These are phyloP conservation scores for Kryptolebias ocellatus DNA, from an alignment of 2,797 vertebrate species.

Conservation along the genomic window DNA sequence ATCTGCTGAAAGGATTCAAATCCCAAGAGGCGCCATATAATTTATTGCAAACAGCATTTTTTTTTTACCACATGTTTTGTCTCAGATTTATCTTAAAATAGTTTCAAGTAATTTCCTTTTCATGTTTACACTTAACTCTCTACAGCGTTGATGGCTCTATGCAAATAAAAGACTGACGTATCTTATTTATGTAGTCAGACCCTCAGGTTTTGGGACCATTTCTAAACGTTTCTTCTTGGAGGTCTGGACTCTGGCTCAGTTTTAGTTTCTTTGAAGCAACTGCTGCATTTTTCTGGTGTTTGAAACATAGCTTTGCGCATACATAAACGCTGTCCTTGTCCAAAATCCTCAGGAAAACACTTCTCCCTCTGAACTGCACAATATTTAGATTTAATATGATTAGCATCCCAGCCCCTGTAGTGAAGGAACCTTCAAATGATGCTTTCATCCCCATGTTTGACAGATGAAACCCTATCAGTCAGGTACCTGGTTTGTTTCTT, in stretches of 20 bases:
- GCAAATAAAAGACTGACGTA: not conserved
- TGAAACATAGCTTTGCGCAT: no score
- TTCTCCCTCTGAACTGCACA: not conserved
- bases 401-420: not conserved
- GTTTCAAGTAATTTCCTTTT: not conserved
- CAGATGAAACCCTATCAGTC: no score
- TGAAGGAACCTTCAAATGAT: not conserved
- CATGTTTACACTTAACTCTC: not conserved
- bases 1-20: no score
- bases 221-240: not conserved
- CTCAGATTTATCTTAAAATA: not conserved
- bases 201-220: not conserved
- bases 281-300: no score
- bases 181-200: not conserved
- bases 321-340: no score
- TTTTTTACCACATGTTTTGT: not conserved
- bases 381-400: not conserved
- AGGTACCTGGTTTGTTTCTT: not conserved
- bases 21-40: not conserved
- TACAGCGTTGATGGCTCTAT: no score
- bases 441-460: not conserved
- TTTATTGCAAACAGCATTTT: not conserved
- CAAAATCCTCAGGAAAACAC: not conserved
- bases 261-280: no score
- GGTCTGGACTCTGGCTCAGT: no score